A percentile compares a stretch with the other conserved stretches of the same genome.
Conservation (phyloP, 2,888 invertebrate species). For the Harpalus rufipes region DNA sequence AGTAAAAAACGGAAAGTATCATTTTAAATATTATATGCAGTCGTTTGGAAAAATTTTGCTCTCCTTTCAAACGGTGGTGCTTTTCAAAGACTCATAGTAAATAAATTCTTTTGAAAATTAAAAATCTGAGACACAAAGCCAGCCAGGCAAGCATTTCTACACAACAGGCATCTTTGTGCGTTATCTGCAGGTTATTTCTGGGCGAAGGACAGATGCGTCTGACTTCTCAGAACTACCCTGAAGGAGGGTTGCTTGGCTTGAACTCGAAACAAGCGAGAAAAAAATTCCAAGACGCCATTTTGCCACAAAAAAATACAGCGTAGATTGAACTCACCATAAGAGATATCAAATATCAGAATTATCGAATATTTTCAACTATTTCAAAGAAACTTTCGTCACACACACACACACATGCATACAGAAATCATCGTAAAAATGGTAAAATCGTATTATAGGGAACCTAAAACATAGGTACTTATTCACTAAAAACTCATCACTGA, state of each 20-base stretch:
- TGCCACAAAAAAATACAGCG: not conserved
- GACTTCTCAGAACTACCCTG: constrained; percentile 70
- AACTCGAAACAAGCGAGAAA: constrained; percentile 69
- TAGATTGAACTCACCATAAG: not conserved
- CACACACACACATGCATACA: too few relatives aligned
- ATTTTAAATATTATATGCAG: not conserved
- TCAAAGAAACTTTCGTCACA: too few relatives aligned
- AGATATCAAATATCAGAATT: not conserved
- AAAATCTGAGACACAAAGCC: constrained; percentile 1
- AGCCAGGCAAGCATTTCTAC: constrained; percentile 30
- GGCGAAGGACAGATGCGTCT: constrained; percentile 70
- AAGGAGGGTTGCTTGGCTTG: constrained; percentile 58
- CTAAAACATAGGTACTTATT: too few relatives aligned
- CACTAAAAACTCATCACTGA: too few relatives aligned
- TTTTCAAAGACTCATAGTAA: constrained; percentile 29
- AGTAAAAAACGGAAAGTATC: too few relatives aligned
- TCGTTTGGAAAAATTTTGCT: not conserved
- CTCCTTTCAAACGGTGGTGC: not conserved
- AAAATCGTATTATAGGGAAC: too few relatives aligned
- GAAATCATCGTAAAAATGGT: too few relatives aligned
- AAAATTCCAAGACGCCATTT: not conserved
- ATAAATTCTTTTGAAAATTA: constrained; percentile 54
- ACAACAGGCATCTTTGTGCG: constrained; percentile 54
- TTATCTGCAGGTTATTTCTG: constrained; percentile 58
- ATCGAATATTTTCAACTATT: not conserved